Evolutionary conservation across 2,113 vertebrate species (phyloP), one percentile per base, ranked within the genome.

Genomic region (Nettapus auritus): DNA sequence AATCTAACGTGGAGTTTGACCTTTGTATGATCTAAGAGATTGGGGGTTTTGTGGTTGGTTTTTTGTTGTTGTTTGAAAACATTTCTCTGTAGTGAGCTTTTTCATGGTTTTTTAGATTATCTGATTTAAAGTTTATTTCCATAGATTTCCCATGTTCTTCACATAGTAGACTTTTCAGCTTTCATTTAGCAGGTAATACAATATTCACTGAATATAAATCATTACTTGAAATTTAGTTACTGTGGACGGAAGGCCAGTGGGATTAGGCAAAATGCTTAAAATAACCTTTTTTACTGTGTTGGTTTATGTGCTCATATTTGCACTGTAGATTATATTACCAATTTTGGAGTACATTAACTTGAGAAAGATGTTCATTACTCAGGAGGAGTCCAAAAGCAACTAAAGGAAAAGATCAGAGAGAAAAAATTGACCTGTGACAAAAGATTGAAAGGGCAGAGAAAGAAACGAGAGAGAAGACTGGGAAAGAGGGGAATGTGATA

Each of bases 41-140:
- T 1, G 29, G 16, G 4, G 0, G 3, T 1, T 56, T 77, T 64
- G 26, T 0, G 1, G 7, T 50, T 63, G 3, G 34, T 57, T 80
- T 50, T 53, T 77, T 28, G 34, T 68, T 26, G 26, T 36, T 40
- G 40, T 79, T 79, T 26, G 14, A 48, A 76, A 60, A 22, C 21
- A 26, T n/a, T 81, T 11, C 85, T 82, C 36, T 60, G 2, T 15
- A 8, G 18, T 46, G 17, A 90, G 14, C 55, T 88, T 90, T 95
- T 40, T 34, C n/a, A 71, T 42, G 48, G 14, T 33, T 81, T 82
- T 90, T 52, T 75, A 56, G 22, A 67, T 96, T 4, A 67, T 44
- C 52, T 80, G 50, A 26, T 77, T 90, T 81, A 36, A 48, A 63
- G 52, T 64, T 46, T 67, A 50, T 75, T 93, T 40, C 22, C 7